A percentile compares a stretch with the other conserved stretches of the same genome.
Evolutionary conservation across 2,888 invertebrate species (phyloP).

Genomic region (Halictus ligatus): DNA sequence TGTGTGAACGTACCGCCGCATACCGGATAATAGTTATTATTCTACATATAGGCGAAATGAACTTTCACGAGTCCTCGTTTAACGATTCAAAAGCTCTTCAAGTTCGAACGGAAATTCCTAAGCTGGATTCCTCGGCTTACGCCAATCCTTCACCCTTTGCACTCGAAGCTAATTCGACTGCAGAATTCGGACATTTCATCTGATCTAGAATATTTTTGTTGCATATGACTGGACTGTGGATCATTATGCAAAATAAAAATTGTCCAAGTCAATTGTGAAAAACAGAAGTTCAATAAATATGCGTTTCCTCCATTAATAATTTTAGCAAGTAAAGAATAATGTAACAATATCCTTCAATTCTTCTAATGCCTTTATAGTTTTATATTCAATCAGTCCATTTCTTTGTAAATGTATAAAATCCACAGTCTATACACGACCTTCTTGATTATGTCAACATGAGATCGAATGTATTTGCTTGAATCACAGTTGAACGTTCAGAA

Average conservation of each 20-base stretch:
- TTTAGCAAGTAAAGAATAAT: too few species aligned
- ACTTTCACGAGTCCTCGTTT: constrained; percentile 30
- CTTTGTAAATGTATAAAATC: too few species aligned
- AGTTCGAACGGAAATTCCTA: not conserved
- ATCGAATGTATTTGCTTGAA: too few species aligned
- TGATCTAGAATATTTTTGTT: not conserved
- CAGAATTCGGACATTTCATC: not conserved
- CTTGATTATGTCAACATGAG: too few species aligned
- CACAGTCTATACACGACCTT: too few species aligned
- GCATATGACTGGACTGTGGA: not conserved
- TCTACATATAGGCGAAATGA: constrained; percentile 29
- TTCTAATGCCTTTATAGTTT: too few species aligned
- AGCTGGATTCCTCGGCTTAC: not conserved
- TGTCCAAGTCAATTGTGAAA: not conserved
- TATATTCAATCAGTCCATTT: too few species aligned
- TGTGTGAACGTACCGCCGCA: constrained; percentile 54
- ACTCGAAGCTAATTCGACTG: not conserved
- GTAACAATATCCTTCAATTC: too few species aligned
- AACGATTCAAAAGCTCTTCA: not conserved
- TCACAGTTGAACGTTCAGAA: too few species aligned
- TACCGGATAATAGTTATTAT: constrained; percentile 51
- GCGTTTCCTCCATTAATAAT: too few species aligned
- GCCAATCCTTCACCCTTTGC: not conserved
- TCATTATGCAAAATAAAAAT: too few species aligned
- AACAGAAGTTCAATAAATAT: not conserved